These are phyloP conservation scores for Cotesia chilonis DNA, from an alignment of 1,140 invertebrate genomes.

Conservation along the genomic window DNA sequence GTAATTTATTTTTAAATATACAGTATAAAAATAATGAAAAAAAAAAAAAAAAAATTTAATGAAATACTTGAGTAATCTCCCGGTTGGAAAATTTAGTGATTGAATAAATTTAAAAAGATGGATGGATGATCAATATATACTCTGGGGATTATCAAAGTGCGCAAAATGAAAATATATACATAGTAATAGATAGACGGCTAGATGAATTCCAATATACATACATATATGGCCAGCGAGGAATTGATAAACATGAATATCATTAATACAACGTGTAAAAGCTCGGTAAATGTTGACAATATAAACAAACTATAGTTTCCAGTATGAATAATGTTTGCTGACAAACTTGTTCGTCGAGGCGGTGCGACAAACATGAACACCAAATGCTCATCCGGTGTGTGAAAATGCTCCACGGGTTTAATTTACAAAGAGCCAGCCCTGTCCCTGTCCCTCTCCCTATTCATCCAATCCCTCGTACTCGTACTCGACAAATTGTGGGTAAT, in stretches of 20 bases:
- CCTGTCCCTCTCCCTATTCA: too few relatives aligned
- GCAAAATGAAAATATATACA: neutral
- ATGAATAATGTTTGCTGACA: conserved; percentile 14
- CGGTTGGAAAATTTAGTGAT: neutral
- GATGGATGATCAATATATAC: conserved; percentile 5
- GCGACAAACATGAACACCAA: conserved; percentile 2
- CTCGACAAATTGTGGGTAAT: too few relatives aligned
- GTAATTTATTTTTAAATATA: too few relatives aligned
- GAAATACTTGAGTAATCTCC: neutral
- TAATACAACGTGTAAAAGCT: conserved; percentile 19
- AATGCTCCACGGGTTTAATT: conserved; percentile 2
- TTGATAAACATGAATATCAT: conserved; percentile 25
- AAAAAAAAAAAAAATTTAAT: neutral
- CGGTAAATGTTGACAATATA: conserved; percentile 22
- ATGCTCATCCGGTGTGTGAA: neutral
- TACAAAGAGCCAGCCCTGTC: neutral
- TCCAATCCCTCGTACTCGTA: too few relatives aligned
- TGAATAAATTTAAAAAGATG: neutral
- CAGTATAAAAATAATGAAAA: too few relatives aligned
- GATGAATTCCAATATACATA: neutral
- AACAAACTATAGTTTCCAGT: conserved; percentile 8
- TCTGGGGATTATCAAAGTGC: neutral
- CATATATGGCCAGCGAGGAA: neutral
- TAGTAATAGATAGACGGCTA: neutral
- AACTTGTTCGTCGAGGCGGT: conserved; percentile 7